These are phyloP conservation scores for Diadumene lineata DNA, from an alignment of 92 coral and sea anemone genomes.

Conservation along the genomic window DNA sequence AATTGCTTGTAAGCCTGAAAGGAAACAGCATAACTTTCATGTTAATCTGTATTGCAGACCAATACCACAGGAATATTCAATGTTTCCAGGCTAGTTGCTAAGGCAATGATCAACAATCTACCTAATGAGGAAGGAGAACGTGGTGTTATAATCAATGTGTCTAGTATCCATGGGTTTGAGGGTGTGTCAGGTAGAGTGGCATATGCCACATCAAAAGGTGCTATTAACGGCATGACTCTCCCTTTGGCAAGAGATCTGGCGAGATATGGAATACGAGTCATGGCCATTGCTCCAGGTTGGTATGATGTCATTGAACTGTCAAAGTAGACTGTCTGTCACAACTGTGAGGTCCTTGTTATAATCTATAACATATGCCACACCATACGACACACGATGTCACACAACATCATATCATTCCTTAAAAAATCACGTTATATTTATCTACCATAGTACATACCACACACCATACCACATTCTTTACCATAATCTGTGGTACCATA, in stretches of 20 bases:
- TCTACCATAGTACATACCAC: no score
- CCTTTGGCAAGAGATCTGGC: conserved; percentile 88
- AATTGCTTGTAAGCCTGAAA: no score
- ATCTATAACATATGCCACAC: no score
- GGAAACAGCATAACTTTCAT: not conserved
- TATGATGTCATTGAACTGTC: no score
- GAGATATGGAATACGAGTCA: conserved; percentile 78
- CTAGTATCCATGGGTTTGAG: conserved; percentile 80
- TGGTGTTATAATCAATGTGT: conserved; percentile 79
- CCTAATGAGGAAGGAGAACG: conserved; percentile 73
- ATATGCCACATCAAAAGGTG: conserved; percentile 81
- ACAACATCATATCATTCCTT: no score
- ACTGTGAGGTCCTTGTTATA: no score
- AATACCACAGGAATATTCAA: conserved; percentile 77
- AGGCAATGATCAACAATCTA: conserved; percentile 65
- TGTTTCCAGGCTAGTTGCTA: conserved; percentile 68
- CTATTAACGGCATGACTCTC: conserved; percentile 71
- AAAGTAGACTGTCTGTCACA: no score
- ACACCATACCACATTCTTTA: no score
- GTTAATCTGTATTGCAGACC: no score
- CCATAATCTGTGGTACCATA: no score
- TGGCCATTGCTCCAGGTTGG: conserved; percentile 78
- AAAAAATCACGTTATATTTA: no score
- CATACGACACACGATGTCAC: no score
- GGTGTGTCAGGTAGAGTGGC: conserved; percentile 85